Conservation (phyloP, 2,113 vertebrate species). For the Rhea pennata region DNA sequence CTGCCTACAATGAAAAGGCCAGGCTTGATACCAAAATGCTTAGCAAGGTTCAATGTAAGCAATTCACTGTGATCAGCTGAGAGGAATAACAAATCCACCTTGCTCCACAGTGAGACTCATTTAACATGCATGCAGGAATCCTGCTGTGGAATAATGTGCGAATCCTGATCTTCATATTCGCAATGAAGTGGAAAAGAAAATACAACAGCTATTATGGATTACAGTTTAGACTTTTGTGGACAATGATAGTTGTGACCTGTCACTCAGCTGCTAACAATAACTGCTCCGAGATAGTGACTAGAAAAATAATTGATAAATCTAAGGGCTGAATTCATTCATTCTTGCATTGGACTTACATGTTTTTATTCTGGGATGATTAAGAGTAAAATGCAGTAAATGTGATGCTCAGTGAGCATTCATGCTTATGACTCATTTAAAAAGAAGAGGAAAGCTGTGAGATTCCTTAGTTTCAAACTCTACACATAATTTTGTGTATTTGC, state of each 20-base stretch:
- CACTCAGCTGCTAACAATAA: background rate
- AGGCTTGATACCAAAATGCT: background rate
- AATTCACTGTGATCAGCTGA: background rate
- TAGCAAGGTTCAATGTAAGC: fast-evolving
- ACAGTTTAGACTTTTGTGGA: background rate
- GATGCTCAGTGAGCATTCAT: background rate
- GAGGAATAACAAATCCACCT: background rate
- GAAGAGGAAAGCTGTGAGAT: background rate
- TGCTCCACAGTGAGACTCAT: fast-evolving
- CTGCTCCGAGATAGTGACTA: background rate
- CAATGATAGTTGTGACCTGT: background rate
- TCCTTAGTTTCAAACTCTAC: fast-evolving
- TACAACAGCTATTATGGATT: background rate
- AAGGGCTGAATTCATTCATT: background rate
- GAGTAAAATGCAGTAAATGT: background rate
- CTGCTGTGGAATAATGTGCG: background rate
- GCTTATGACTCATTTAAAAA: background rate
- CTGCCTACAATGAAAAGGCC: background rate
- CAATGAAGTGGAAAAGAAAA: background rate
- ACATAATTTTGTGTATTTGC: background rate
- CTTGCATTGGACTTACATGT: background rate
- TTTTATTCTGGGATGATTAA: background rate
- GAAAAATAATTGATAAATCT: background rate
- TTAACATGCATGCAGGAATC: background rate
- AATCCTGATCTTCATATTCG: background rate